Conservation (phyloP, 2,888 invertebrate genomes). For the Acanthococcus lagerstroemiae region DNA sequence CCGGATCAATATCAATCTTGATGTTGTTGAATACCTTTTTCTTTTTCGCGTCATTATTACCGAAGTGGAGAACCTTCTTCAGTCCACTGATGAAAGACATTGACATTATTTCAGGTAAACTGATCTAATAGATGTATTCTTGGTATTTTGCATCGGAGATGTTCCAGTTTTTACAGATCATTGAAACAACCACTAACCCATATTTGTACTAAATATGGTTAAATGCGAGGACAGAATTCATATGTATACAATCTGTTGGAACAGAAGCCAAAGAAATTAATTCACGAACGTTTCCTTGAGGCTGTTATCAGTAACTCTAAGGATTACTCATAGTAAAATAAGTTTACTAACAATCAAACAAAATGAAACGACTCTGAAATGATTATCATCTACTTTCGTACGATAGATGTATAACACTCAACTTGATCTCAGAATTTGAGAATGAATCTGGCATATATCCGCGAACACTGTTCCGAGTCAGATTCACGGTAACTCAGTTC, state of each 20-base stretch:
- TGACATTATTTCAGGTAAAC: constrained; percentile 27
- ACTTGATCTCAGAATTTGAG: too few species aligned
- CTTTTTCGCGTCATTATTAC: constrained; percentile 77
- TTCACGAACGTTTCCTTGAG: too few species aligned
- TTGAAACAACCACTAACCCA: background rate
- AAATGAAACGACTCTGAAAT: too few species aligned
- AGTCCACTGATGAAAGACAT: constrained; percentile 89
- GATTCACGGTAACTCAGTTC: too few species aligned
- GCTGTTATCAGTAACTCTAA: too few species aligned
- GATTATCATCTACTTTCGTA: too few species aligned
- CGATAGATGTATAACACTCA: too few species aligned
- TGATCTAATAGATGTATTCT: background rate
- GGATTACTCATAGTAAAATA: too few species aligned
- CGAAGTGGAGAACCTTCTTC: constrained; percentile 85
- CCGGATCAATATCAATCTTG: constrained; percentile 84
- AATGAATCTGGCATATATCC: too few species aligned
- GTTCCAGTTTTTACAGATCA: too few species aligned
- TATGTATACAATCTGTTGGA: background rate
- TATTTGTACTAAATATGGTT: background rate
- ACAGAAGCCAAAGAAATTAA: background rate
- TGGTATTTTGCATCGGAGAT: background rate
- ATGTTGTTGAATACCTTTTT: constrained; percentile 82
- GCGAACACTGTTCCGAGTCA: too few species aligned
- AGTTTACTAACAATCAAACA: too few species aligned
- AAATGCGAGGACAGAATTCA: background rate